phyloP scores from a whole-genome alignment of 2,797 vertebrate species.

The Chromobotia macracanthus region DNA sequence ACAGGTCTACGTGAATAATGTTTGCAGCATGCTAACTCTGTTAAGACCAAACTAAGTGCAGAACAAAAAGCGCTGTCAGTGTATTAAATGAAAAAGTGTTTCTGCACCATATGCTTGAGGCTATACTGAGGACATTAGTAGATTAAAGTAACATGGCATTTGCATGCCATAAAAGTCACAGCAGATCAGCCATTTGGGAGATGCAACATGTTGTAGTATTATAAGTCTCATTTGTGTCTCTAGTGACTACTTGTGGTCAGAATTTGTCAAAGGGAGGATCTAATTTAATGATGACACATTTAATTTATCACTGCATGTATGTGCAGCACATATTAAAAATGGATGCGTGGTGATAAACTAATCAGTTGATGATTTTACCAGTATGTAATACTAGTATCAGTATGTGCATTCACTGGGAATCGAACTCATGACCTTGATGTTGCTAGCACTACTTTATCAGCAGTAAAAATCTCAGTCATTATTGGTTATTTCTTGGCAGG shows the following conservation, averaged over 20 bases:
- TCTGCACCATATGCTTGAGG: background rate
- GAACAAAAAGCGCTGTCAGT: conserved; percentile 29
- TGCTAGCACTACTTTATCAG: background rate
- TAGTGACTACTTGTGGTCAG: too few relatives aligned
- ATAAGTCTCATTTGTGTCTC: too few relatives aligned
- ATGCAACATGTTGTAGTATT: background rate
- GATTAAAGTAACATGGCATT: background rate
- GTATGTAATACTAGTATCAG: too few relatives aligned
- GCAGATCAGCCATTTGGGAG: background rate
- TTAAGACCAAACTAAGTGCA: conserved; percentile 21
- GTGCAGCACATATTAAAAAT: too few relatives aligned
- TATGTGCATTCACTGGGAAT: too few relatives aligned
- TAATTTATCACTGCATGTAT: background rate
- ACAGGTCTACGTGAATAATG: conserved; percentile 6
- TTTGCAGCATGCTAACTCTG: conserved; percentile 28
- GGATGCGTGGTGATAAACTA: too few relatives aligned
- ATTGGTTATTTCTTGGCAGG: too few relatives aligned
- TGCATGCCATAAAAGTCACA: background rate
- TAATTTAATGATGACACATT: too few relatives aligned
- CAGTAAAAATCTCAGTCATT: background rate
- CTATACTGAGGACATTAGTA: conserved; percentile 11
- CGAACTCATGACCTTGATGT: too few relatives aligned
- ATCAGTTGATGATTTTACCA: too few relatives aligned
- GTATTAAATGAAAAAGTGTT: background rate
- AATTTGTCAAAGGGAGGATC: too few relatives aligned